Evolutionary conservation across 2,113 vertebrate species (phyloP).

Genomic region (Antechinus flavipes): DNA sequence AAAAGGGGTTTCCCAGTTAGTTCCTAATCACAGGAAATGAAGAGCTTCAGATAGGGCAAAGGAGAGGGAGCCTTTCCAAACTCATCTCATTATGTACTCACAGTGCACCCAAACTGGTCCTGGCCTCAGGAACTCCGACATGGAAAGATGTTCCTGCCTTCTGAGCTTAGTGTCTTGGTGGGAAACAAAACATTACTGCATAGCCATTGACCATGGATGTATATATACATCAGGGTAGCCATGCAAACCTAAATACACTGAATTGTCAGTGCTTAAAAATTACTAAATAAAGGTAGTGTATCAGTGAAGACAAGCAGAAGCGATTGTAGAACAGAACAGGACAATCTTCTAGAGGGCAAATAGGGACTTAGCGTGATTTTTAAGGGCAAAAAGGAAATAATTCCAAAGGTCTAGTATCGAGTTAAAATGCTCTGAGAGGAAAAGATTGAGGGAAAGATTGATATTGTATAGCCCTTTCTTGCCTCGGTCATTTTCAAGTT

Average conservation of each 20-base stretch:
- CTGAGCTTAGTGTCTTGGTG: not conserved
- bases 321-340: not conserved
- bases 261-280: not conserved
- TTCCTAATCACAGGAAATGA: not conserved
- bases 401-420: not conserved
- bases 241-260: conserved; percentile 15
- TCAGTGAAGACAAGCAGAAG: not conserved
- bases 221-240: not conserved
- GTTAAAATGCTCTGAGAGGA: not conserved
- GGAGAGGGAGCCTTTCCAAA: not conserved
- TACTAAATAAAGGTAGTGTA: not conserved
- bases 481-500: not conserved
- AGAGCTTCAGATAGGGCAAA: not conserved
- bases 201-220: not conserved
- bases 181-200: not conserved
- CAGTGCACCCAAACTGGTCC: conserved; percentile 21
- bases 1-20: not conserved
- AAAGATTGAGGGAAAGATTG: not conserved
- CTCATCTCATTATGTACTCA: not conserved
- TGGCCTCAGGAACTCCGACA: conserved; percentile 11
- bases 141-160: not conserved
- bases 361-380: conserved; percentile 17
- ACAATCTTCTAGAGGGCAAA: not conserved
- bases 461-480: not conserved
- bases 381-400: conserved; percentile 8